Percentiles rank a stretch among this genome's conserved stretches.
These are phyloP conservation scores for Atlantisia rogersi DNA, from an alignment of 2,113 vertebrate genomes.

Conservation along the genomic window DNA sequence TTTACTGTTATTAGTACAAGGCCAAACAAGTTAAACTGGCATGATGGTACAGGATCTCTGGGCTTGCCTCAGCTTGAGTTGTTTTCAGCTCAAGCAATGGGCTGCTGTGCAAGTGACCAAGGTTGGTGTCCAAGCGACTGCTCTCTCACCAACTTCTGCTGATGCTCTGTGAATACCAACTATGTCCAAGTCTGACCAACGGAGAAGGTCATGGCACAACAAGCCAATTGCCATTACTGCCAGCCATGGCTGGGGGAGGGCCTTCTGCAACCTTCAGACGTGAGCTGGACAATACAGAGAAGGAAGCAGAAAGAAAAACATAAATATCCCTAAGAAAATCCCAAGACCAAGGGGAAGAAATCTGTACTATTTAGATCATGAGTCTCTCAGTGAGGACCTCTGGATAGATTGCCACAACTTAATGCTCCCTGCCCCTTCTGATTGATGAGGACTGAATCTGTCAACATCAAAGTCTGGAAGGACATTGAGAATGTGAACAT, in stretches of 20 bases:
- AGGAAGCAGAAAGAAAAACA: not conserved
- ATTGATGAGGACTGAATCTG: not conserved
- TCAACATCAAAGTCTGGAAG: not conserved
- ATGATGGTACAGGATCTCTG: not conserved
- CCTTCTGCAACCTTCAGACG: not conserved
- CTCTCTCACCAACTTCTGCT: not conserved
- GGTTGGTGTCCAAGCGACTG: not conserved
- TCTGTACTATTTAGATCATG: not conserved
- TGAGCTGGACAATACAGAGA: not conserved
- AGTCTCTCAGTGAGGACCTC: not conserved
- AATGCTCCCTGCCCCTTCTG: not conserved
- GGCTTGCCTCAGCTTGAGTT: not conserved
- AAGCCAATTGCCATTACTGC: not conserved
- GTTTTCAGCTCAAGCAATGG: not conserved
- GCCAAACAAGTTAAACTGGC: not conserved
- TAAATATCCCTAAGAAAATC: not conserved
- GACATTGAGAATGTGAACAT: not conserved
- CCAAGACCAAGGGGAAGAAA: not conserved
- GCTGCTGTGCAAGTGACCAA: not conserved
- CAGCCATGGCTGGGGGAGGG: not conserved
- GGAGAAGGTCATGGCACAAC: accelerated
- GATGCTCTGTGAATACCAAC: not conserved
- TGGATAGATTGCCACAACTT: not conserved
- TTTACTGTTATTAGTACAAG: not conserved
- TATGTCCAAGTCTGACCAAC: not conserved